Base-by-base conservation (phyloP, 2,113 vertebrate species). In the Solea solea region DNA sequence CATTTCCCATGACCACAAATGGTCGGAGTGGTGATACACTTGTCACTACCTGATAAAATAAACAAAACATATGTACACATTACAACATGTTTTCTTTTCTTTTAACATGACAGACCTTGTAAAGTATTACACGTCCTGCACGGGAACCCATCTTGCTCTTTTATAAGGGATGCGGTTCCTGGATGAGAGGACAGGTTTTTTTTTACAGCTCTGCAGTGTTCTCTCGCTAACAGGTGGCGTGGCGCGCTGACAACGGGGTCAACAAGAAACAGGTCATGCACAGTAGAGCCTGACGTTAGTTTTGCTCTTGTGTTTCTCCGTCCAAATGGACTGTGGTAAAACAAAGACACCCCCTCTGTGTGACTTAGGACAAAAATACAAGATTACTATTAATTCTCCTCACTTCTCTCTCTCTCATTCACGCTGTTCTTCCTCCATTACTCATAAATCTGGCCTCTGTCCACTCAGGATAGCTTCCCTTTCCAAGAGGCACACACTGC, bases 1-100 rank as follows among this genome's bases (percentile, higher is more conserved):
- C 94, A 95, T 71, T 56, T 87, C 55, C 94, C 93, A 16, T 4
- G 91, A 39, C 93, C 94, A 48, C 94, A 95, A 73, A 95, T 90
- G 76, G 77, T 68, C 0, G 94, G 92, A 5, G 83, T 67, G 34
- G 69, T 67, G 39, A 81, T 81, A 72, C 94, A 95, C 76, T 83
- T 88, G 90, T 94, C 90, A 39, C 88, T 66, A 59, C 88, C 92
- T 93, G 25, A 65, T 49, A 74, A 44, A 55, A 51, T 1, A 74
- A 74, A 67, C 54, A 28, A 76, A 14, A 78, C 40, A 67, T 11
- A 53, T 73, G 51, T 69, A 41, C 74, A 73, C 16, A 16, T 61
- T 74, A 21, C 21, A 21, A 21, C 69, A 69, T 72, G 3, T 34
- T 34, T 34, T 34, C 34, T 34, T 34, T 34, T 34, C 34, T 34